These are phyloP conservation scores for Morpho helenor DNA, from an alignment of 2,888 invertebrate species.

Conservation along the genomic window DNA sequence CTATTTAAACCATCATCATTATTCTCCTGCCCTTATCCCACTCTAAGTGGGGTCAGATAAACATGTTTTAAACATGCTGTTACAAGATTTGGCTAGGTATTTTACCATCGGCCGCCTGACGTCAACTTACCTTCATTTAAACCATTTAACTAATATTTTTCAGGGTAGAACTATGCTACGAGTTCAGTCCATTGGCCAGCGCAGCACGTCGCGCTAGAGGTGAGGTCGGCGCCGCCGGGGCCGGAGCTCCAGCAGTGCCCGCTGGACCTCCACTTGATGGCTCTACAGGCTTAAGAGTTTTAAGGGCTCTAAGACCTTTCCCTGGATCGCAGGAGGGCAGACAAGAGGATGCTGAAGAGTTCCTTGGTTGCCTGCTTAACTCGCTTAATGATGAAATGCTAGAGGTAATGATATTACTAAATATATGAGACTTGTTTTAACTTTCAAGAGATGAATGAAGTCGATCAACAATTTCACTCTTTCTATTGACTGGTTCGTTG, in stretches of 20 bases:
- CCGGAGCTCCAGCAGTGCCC: constrained; percentile 72
- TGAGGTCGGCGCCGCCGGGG: constrained; percentile 46
- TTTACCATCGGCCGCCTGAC: too few relatives aligned
- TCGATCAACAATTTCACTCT: too few relatives aligned
- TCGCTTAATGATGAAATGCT: constrained; percentile 98
- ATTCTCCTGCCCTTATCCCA: too few relatives aligned
- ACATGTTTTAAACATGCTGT: too few relatives aligned
- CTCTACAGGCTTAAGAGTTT: constrained; percentile 90
- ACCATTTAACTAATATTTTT: constrained; percentile 17
- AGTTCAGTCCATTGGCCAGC: constrained; percentile 85
- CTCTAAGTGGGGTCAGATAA: too few relatives aligned
- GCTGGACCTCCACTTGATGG: constrained; percentile 94
- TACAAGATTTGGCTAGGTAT: too few relatives aligned
- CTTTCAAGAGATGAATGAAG: too few relatives aligned
- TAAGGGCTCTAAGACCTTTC: constrained; percentile 86
- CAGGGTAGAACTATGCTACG: constrained; percentile 88
- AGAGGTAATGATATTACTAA: constrained; percentile 77
- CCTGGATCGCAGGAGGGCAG: constrained; percentile 87
- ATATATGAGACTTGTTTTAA: too few relatives aligned
- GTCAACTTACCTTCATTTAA: too few relatives aligned
- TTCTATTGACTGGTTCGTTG: too few relatives aligned
- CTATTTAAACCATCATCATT: too few relatives aligned
- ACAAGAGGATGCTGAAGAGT: constrained; percentile 99
- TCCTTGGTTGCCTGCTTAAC: constrained; percentile 94
- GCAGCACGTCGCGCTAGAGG: constrained; percentile 61